A percentile compares a stretch with the other conserved stretches of the same genome.
These are phyloP conservation scores for Sciaenops ocellatus DNA, from an alignment of 2,797 vertebrate genomes.

Conservation along the genomic window DNA sequence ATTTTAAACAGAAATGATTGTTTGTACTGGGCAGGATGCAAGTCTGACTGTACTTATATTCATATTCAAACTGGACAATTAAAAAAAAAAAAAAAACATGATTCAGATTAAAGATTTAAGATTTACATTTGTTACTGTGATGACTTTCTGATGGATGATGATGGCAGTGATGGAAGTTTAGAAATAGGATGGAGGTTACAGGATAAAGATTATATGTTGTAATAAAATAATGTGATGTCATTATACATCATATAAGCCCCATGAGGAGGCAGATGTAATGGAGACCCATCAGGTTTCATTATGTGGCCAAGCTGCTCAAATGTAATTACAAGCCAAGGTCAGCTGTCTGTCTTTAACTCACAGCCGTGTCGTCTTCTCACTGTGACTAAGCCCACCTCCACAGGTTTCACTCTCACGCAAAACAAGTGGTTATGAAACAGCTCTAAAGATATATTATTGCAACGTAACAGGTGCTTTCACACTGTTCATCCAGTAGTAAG, in stretches of 20 bases:
- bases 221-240: background rate
- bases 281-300: constrained; percentile 30
- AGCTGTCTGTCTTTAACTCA: background rate
- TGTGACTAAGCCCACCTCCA: background rate
- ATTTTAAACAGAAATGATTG: background rate
- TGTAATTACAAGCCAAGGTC: constrained; percentile 46
- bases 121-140: background rate
- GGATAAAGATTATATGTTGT: background rate
- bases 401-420: constrained; percentile 1
- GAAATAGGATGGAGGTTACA: background rate
- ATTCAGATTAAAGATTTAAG: background rate
- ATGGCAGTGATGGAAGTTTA: background rate
- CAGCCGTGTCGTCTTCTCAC: constrained; percentile 1
- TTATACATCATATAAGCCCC: constrained; percentile 4
- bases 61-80: no score
- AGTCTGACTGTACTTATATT: background rate
- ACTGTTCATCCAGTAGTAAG: background rate
- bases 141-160: background rate
- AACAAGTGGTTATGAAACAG: background rate
- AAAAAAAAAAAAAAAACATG: background rate
- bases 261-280: constrained; percentile 21
- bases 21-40: constrained; percentile 2
- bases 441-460: background rate
- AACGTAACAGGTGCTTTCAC: background rate
- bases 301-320: constrained; percentile 18